phyloP scores from a whole-genome alignment of 2,888 invertebrate genomes.

The Tachina lurida region DNA sequence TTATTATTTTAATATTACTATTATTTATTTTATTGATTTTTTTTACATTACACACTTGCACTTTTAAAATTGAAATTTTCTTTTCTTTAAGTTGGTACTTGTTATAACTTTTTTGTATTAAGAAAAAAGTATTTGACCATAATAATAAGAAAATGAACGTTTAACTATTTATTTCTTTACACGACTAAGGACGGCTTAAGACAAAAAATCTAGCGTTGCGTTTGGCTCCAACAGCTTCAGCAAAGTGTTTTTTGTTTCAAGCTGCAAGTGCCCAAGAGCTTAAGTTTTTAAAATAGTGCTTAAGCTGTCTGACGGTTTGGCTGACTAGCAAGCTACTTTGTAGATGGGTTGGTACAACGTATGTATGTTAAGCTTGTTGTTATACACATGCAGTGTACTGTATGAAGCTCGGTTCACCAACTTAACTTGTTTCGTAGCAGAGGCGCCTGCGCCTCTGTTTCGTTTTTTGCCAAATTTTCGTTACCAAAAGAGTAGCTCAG shows the following conservation, averaged over 20 bases:
- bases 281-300: constrained; percentile 52
- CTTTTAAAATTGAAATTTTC: constrained; percentile 42
- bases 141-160: constrained; percentile 52
- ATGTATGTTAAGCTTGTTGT: constrained; percentile 52
- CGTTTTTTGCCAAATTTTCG: constrained; percentile 49
- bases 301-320: constrained; percentile 28
- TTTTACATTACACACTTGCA: constrained; percentile 35
- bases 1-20: not conserved
- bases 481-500: constrained; percentile 26
- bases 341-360: constrained; percentile 16
- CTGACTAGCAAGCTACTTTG: constrained; percentile 20
- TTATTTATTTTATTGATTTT: constrained; percentile 29
- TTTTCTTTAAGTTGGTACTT: constrained; percentile 55
- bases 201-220: constrained; percentile 74
- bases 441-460: constrained; percentile 64
- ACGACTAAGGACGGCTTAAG: constrained; percentile 70
- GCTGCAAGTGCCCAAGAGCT: constrained; percentile 72
- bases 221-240: constrained; percentile 79
- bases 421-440: constrained; percentile 69
- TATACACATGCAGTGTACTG: constrained; percentile 21
- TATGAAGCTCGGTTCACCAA: constrained; percentile 37
- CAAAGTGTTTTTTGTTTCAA: constrained; percentile 76
- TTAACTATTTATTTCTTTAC: constrained; percentile 36
- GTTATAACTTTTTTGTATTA: constrained; percentile 73
- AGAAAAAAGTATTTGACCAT: constrained; percentile 61